A percentile compares a stretch with the other conserved stretches of the same genome.
These are phyloP conservation scores for Osedax fenrisi DNA, from an alignment of 2,888 invertebrate genomes.

Conservation along the genomic window DNA sequence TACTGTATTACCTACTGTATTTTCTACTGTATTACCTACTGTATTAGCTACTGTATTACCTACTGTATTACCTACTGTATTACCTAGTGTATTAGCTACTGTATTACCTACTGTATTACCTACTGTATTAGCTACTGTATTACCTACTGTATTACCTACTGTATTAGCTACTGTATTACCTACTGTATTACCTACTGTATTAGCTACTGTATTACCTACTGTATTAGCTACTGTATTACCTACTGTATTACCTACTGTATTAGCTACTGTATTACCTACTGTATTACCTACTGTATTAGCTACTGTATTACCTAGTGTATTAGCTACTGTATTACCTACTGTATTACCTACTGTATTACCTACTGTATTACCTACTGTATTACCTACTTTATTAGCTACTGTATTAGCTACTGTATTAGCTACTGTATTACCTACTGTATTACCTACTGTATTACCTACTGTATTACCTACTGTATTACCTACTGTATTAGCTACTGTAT, in stretches of 20 bases:
- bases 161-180: not conserved
- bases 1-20: not conserved
- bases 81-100: not conserved
- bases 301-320: not conserved
- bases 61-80: not conserved
- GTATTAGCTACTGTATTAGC: not conserved
- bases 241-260: not conserved
- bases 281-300: not conserved
- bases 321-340: not conserved
- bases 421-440: not conserved
- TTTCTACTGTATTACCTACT: not conserved
- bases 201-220: not conserved
- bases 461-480: not conserved
- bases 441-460: not conserved
- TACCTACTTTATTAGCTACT: not conserved
- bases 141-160: not conserved
- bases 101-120: not conserved
- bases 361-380: not conserved
- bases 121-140: not conserved
- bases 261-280: not conserved
- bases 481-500: not conserved
- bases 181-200: not conserved
- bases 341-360: not conserved
- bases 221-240: not conserved
- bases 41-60: not conserved